Evolutionary conservation across 2,113 vertebrate genomes (phyloP), one percentile per base, ranked within the genome.

Genomic region (Myanophis thanlyinensis): DNA sequence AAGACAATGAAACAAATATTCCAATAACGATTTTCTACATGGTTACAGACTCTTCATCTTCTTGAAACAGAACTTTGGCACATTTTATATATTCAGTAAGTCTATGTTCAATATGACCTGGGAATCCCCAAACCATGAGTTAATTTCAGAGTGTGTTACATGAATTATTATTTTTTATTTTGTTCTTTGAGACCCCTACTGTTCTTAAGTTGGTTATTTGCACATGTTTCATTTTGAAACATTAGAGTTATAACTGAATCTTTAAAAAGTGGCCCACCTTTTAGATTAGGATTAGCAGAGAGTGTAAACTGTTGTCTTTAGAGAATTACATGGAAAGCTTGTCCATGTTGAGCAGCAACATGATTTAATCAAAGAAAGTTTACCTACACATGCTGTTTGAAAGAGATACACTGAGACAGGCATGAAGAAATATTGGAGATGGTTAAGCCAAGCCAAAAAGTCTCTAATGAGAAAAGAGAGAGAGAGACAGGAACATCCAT

Each of bases 241-340:
- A 90, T 86, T 8, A 73, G 35, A 23, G 48, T 23, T 51, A 23
- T 87, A 88, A 73, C 92, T 92, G 44, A 0, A 88, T 59, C 40
- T 30, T 44, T 93, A 94, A 93, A 67, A 46, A 25, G 44, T 94
- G 93, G 89, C 48, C 89, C 89, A 90, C 80, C 44, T 89, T 52
- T 91, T 91, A 90, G 47, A 35, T 46, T 91, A 91, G 47, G 20
- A 10, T 93, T 40, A 5, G 23, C 44, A 44, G 88, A 49, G 62
- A 91, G 10, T 86, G 0, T 56, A 92, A 92, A 93, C 40, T 1
- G 59, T 27, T 22, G 35, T 73, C 12, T 59, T 22, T 40, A 46
- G 30, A 84, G 51, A 91, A 90, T 54, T 51, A 91, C 52, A 86
- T 46, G 18, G 51, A 87, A 53, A 59, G 93, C 94, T 94, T 94